Conservation (phyloP, 2,113 vertebrate genomes). For the Epinephelus moara region DNA sequence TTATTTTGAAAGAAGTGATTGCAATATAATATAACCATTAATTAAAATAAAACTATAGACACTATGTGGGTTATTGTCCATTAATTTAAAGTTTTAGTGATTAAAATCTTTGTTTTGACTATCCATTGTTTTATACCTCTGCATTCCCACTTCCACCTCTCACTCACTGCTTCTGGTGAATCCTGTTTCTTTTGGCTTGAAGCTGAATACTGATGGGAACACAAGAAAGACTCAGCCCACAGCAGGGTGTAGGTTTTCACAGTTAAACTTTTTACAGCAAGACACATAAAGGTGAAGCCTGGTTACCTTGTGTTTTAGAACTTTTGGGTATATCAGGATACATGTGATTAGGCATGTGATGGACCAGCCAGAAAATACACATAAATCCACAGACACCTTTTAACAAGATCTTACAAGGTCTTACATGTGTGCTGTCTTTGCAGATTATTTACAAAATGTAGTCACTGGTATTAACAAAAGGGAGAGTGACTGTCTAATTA, state of each 20-base stretch:
- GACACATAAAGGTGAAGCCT: background rate
- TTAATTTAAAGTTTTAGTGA: background rate
- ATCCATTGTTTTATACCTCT: background rate
- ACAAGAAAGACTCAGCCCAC: background rate
- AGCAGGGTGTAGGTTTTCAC: background rate
- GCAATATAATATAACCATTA: background rate
- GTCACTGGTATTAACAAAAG: background rate
- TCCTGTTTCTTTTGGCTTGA: constrained; percentile 48
- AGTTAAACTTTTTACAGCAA: no score
- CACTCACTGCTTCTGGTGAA: background rate
- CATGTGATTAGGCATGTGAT: background rate
- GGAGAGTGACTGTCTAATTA: background rate
- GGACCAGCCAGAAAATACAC: background rate
- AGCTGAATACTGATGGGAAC: background rate
- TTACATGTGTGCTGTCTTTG: background rate
- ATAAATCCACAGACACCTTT: background rate
- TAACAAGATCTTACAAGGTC: no score
- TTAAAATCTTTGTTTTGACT: constrained; percentile 11
- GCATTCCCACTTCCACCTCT: background rate
- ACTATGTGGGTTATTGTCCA: background rate
- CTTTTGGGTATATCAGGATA: background rate
- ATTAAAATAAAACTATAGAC: constrained; percentile 29
- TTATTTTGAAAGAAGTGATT: constrained; percentile 17
- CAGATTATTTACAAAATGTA: background rate
- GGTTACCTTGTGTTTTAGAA: background rate